Conservation (phyloP, 2,113 vertebrate genomes). For the Phaetusa simplex region DNA sequence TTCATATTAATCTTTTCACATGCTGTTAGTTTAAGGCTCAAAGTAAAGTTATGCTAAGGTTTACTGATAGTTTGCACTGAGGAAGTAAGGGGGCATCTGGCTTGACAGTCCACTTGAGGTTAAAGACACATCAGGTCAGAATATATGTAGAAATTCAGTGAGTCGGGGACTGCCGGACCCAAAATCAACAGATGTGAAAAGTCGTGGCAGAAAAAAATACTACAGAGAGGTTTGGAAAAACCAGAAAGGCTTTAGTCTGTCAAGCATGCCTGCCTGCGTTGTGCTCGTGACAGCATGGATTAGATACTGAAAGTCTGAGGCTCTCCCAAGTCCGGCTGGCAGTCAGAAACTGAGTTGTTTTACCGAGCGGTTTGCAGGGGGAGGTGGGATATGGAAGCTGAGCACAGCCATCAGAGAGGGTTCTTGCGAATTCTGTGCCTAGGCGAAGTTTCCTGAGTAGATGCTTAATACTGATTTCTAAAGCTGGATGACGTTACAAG, state of each 20-base stretch:
- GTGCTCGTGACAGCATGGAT: background rate
- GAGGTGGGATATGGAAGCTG: background rate
- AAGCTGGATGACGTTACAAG: background rate
- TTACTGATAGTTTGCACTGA: conserved; percentile 59
- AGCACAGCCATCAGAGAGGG: background rate
- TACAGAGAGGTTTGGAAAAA: background rate
- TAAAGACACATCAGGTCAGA: background rate
- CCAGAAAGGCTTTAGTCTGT: background rate
- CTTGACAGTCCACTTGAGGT: conserved; percentile 46
- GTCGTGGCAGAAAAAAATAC: background rate
- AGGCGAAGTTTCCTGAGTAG: background rate
- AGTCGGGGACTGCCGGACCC: background rate
- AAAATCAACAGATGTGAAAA: background rate
- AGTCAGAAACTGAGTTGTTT: background rate
- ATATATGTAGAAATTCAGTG: background rate
- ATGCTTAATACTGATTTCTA: background rate
- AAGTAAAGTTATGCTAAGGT: conserved; percentile 73
- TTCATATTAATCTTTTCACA: conserved; percentile 82
- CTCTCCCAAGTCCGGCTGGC: background rate
- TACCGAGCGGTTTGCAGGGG: background rate
- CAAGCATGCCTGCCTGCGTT: background rate
- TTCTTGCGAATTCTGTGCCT: background rate
- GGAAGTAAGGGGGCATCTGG: conserved; percentile 45
- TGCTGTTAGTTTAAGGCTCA: conserved; percentile 78
- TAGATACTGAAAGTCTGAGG: background rate